Conservation (phyloP, 2,888 invertebrate species). For the Apotomis capreana region DNA sequence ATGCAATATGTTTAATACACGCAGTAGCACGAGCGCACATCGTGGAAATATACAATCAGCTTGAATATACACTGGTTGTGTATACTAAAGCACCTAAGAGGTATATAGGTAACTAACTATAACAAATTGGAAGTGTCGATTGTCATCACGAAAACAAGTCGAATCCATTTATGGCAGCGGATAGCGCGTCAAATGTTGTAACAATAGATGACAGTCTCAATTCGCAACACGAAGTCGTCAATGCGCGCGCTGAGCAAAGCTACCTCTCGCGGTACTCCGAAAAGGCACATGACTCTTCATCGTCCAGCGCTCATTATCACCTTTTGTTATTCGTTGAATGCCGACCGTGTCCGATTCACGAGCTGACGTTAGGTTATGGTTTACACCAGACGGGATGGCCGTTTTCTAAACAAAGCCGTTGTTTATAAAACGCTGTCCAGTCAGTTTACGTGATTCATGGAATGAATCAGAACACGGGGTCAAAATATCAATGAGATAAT, state of each 20-base stretch:
- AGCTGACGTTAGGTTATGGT: constrained; percentile 4
- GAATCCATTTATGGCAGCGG: constrained; percentile 1
- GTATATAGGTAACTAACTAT: neutral
- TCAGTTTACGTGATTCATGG: constrained; percentile 11
- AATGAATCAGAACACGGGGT: neutral
- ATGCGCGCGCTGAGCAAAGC: constrained; percentile 4
- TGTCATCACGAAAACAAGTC: constrained; percentile 1
- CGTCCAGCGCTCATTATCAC: neutral
- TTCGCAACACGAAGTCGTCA: neutral
- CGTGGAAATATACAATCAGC: too few relatives aligned
- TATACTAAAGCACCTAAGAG: too few relatives aligned
- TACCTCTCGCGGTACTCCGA: neutral
- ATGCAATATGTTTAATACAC: too few relatives aligned
- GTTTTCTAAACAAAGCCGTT: constrained; percentile 8
- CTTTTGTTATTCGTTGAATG: neutral
- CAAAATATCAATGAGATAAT: neutral
- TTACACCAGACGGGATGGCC: neutral
- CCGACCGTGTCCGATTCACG: neutral
- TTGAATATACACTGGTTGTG: too few relatives aligned
- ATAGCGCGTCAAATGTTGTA: constrained; percentile 7
- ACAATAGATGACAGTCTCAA: constrained; percentile 14
- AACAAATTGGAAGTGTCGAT: neutral
- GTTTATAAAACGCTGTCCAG: neutral
- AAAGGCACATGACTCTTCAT: neutral
- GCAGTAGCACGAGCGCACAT: too few relatives aligned